A percentile compares a stretch with the other conserved stretches of the same genome.
These are phyloP conservation scores for Carollia perspicillata DNA, from an alignment of 2,113 vertebrate genomes.

Conservation along the genomic window DNA sequence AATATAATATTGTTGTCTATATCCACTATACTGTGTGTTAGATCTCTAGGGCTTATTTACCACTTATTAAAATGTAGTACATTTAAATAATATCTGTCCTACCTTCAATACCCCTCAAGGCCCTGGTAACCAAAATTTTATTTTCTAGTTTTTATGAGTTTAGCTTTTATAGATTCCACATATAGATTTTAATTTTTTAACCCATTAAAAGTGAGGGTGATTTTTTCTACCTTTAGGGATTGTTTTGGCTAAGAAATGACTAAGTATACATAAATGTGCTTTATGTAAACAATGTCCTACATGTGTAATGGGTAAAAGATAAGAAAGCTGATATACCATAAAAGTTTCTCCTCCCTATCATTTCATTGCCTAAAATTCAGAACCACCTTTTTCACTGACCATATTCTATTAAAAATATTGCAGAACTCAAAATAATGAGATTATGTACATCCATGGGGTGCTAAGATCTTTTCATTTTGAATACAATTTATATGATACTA, in stretches of 20 bases:
- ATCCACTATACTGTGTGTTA: background rate
- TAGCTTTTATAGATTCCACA: background rate
- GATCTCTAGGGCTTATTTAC: background rate
- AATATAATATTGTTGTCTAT: background rate
- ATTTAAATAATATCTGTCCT: background rate
- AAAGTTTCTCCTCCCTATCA: background rate
- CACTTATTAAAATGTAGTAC: background rate
- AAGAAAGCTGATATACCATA: background rate
- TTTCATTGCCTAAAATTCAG: background rate
- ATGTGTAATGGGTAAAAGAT: background rate
- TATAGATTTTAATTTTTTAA: background rate
- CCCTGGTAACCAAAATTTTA: background rate
- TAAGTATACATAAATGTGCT: background rate
- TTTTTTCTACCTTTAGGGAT: background rate
- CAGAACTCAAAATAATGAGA: background rate
- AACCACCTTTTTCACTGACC: background rate
- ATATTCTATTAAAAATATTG: conserved; percentile 33
- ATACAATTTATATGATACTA: background rate
- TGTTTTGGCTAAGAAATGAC: background rate
- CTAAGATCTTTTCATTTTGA: conserved; percentile 30
- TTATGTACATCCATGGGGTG: background rate
- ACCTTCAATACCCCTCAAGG: fast-evolving
- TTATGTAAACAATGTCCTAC: background rate
- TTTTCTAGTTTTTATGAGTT: background rate
- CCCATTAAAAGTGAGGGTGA: too few relatives aligned